phyloP scores from a whole-genome alignment of 2,113 vertebrate genomes.

The Nesogale talazaci region DNA sequence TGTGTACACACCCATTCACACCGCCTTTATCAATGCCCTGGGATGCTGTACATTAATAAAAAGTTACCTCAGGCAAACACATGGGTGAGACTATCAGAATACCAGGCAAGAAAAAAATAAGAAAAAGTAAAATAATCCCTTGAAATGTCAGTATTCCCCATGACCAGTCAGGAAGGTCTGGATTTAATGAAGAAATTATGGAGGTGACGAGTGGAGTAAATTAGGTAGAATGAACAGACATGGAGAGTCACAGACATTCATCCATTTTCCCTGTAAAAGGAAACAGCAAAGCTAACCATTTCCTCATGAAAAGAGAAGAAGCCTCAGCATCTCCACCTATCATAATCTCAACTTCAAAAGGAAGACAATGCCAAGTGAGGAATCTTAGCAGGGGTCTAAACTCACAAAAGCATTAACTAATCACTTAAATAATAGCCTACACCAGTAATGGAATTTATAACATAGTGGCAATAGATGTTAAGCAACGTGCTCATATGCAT shows the following conservation, averaged over 20 bases:
- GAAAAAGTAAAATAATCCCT: not conserved
- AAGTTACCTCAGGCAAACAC: too few species aligned
- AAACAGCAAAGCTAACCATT: not conserved
- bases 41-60: too few species aligned
- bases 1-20: too few species aligned
- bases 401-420: conserved; percentile 1
- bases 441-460: conserved; percentile 18
- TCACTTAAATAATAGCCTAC: not conserved
- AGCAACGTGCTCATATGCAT: not conserved
- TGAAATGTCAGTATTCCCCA: conserved; percentile 32
- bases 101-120: too few species aligned
- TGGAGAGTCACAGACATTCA: not conserved
- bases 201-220: conserved; percentile 28
- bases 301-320: not conserved
- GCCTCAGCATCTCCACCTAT: not conserved
- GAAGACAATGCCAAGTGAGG: too few species aligned
- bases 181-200: conserved; percentile 22
- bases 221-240: conserved; percentile 44
- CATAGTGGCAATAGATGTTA: not conserved
- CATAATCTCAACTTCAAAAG: conserved; percentile 9
- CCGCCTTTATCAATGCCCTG: too few species aligned
- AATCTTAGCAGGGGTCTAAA: not conserved
- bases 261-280: conserved; percentile 16
- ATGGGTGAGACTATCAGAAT: too few species aligned
- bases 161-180: not conserved